These are phyloP conservation scores for Cheumatopsyche charites DNA, from an alignment of 1,140 invertebrate genomes.

Conservation along the genomic window DNA sequence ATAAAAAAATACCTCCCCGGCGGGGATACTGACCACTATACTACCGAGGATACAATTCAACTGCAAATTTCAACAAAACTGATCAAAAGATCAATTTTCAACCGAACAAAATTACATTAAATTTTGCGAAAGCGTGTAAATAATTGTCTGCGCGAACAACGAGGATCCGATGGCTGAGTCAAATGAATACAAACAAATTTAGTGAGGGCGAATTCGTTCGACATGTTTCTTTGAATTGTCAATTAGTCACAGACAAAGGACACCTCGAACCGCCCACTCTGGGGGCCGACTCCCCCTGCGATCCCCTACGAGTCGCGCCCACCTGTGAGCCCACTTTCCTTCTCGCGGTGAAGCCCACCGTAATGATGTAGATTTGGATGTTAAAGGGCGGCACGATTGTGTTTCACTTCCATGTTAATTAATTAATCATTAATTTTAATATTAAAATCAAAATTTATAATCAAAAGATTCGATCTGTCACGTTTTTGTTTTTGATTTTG, in stretches of 20 bases:
- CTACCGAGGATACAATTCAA: no score
- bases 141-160: constrained; percentile 22
- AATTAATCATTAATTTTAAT: neutral
- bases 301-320: neutral
- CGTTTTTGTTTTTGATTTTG: no score
- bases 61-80: neutral
- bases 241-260: constrained; percentile 50
- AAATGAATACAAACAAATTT: constrained; percentile 50
- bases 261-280: constrained; percentile 38
- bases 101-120: neutral
- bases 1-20: no score
- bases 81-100: neutral
- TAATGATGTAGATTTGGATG: constrained; percentile 42
- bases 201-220: constrained; percentile 47
- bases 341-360: constrained; percentile 32
- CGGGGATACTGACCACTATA: no score
- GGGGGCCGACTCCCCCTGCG: constrained; percentile 38
- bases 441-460: no score
- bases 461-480: no score
- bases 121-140: neutral
- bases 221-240: constrained; percentile 50
- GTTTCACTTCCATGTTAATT: neutral
- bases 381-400: constrained; percentile 35
- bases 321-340: constrained; percentile 30
- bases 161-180: constrained; percentile 42